A percentile compares a stretch with the other conserved stretches of the same genome.
Evolutionary conservation across 2,113 vertebrate genomes (phyloP).

Genomic region (Cheilinus undulatus): DNA sequence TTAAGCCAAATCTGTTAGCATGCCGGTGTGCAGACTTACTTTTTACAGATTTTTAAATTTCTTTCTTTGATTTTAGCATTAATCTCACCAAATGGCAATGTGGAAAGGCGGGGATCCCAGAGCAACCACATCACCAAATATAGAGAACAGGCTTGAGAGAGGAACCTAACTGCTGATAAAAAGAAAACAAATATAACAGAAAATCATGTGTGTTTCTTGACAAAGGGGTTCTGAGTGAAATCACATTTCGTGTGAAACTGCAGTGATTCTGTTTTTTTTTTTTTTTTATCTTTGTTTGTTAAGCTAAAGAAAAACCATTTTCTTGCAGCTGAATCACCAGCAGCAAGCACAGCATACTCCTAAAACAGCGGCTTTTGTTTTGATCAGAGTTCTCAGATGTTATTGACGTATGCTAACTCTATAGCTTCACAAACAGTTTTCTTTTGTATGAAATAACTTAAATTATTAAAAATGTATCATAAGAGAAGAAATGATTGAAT

Average conservation of each 20-base stretch:
- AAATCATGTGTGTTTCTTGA: not conserved
- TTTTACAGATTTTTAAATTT: no score
- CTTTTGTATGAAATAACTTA: slow-evolving; percentile 33
- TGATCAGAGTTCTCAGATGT: slow-evolving; percentile 45
- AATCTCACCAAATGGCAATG: no score
- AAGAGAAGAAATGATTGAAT: slow-evolving; percentile 43
- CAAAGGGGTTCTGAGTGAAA: slow-evolving; percentile 6
- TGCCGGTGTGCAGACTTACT: no score
- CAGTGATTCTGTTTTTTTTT: slow-evolving; percentile 61
- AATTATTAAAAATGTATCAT: slow-evolving; percentile 74
- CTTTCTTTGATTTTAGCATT: no score
- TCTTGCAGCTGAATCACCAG: slow-evolving; percentile 73
- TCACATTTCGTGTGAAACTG: slow-evolving; percentile 25
- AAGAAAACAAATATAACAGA: no score
- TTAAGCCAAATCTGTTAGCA: no score
- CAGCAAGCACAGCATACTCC: slow-evolving; percentile 14
- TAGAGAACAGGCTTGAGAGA: no score
- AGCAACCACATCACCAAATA: no score
- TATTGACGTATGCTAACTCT: slow-evolving; percentile 42
- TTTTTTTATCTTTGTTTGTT: slow-evolving; percentile 59
- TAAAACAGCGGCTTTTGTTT: slow-evolving; percentile 41
- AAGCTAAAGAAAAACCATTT: slow-evolving; percentile 58
- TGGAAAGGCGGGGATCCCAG: no score
- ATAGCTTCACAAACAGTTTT: slow-evolving; percentile 50
- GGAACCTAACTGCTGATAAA: no score